phyloP scores from a whole-genome alignment of 2,797 vertebrate genomes.

The Coccyzus lansbergi region DNA sequence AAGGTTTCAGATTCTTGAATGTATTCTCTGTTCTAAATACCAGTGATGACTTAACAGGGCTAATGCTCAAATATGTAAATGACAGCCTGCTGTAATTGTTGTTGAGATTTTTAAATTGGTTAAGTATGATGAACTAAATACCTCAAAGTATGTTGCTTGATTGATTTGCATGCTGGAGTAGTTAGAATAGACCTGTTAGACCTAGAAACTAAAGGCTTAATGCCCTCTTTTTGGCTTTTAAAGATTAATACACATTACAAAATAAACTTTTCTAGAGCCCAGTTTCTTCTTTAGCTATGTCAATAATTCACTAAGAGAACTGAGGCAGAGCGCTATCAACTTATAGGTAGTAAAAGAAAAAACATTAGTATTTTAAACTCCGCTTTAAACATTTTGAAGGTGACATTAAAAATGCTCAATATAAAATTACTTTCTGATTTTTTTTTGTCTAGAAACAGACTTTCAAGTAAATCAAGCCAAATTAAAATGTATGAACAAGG shows the following conservation, averaged over 20 bases:
- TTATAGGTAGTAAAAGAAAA: not conserved
- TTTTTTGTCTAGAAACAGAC: not conserved
- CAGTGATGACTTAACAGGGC: not conserved
- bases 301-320: not conserved
- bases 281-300: not conserved
- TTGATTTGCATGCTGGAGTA: not conserved
- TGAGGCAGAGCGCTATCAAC: not conserved
- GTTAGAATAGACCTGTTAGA: not conserved
- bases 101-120: not conserved
- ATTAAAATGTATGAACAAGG: not conserved
- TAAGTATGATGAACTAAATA: not conserved
- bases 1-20: not conserved
- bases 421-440: not conserved
- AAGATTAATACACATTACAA: not conserved
- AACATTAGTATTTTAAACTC: not conserved
- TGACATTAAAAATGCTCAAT: not conserved
- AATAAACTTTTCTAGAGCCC: not conserved
- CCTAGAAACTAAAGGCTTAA: not conserved
- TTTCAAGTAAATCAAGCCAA: not conserved
- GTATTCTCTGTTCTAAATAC: not conserved
- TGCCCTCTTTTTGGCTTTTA: not conserved
- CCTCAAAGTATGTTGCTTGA: not conserved
- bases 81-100: not conserved
- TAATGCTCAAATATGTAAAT: not conserved
- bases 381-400: not conserved